Evolutionary conservation across 2,113 vertebrate genomes (phyloP), one percentile per base, ranked within the genome.

Genomic region (Columba livia): DNA sequence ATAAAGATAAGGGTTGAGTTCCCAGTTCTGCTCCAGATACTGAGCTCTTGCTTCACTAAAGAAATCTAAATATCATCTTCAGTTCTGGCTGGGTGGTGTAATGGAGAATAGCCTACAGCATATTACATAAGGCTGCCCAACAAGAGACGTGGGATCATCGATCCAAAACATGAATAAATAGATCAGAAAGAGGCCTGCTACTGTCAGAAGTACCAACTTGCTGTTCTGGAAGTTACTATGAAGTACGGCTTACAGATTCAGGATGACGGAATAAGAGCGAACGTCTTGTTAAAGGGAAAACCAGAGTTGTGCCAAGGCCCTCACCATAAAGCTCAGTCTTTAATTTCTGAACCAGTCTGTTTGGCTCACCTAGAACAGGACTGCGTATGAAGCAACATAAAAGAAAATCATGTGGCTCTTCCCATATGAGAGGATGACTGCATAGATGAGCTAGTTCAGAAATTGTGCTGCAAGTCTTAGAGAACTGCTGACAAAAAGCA

Each of bases 401-500:
- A 97, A 97, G 90, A 79, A 90, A 94, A 74, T 65, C 67, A 78
- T 92, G 61, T 54, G 85, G 50, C 73, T 97, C 77, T 96, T 96
- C 88, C 65, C 44, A 4, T 89, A 78, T 14, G 64, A 71, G 75
- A 93, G 82, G 78, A 95, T 96, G 94, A 96, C 93, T 93, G 88
- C 86, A 69, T 42, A 81, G 83, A 75, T 92, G 94, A 94, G 90
- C 47, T 89, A 83, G 75, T 92, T 85, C 77, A 50, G 77, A 97
- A 97, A 89, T 73, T 74, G 77, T 79, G 57, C 72, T 79, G 85
- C 71, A 60, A 79, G 61, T 85, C 70, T 54, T 53, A 6, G 75
- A 91, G 91, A 91, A 97, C 57, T 96, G 96, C 96, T 96, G 96
- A 97, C 92, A 96, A 86, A 96, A 94, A 88, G 72, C 80, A 90